Evolutionary conservation across 2,797 vertebrate species (phyloP).

Genomic region (Saxicola maurus): DNA sequence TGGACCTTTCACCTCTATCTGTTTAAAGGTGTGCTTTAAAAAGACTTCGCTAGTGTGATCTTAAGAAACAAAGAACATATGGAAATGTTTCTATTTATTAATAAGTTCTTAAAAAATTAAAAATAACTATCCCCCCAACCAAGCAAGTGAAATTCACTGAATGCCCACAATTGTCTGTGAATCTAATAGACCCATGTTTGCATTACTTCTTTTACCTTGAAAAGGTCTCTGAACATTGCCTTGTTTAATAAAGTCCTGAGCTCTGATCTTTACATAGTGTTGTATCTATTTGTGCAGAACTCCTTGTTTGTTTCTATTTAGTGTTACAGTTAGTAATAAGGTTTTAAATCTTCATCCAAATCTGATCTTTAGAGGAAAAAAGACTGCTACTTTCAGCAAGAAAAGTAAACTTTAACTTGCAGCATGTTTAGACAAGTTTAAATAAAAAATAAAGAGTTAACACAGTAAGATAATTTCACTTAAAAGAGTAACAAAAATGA

Average conservation of each 20-base stretch:
- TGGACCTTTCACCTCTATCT: not conserved
- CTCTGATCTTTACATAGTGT: not conserved
- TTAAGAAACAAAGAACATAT: not conserved
- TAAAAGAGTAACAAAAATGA: not conserved
- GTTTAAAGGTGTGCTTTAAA: not conserved
- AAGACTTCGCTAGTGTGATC: not conserved
- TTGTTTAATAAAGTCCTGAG: not conserved
- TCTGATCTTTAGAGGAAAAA: not conserved
- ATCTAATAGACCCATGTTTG: not conserved
- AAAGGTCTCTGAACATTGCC: not conserved
- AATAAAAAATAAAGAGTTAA: not conserved
- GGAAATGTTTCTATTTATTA: not conserved
- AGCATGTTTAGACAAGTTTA: not conserved
- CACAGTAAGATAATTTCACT: not conserved
- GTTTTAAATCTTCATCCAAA: not conserved
- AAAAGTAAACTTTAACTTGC: not conserved
- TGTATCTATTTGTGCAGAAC: not conserved
- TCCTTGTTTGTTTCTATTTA: not conserved
- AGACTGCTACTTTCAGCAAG: not conserved
- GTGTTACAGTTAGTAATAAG: rapidly evolving
- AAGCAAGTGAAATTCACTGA: not conserved
- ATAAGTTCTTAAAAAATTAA: not conserved
- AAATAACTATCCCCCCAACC: rapidly evolving
- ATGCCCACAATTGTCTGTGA: not conserved
- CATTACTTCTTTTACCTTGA: not conserved